phyloP scores from a whole-genome alignment of 1,140 invertebrate genomes.

The Teleogryllus occipitalis region DNA sequence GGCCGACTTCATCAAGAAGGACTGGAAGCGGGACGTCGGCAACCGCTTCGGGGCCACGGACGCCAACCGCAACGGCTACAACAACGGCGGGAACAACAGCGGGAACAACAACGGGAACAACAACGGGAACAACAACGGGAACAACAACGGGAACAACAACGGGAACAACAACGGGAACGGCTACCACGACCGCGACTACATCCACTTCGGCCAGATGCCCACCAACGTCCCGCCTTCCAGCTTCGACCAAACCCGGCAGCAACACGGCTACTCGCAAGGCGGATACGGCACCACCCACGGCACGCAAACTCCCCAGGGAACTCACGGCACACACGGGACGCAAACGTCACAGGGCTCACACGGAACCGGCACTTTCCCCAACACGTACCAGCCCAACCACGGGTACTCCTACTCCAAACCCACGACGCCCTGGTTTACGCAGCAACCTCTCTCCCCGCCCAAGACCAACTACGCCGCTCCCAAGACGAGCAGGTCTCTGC shows the following conservation, averaged over 20 bases:
- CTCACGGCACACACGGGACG: neutral
- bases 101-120: too few species aligned
- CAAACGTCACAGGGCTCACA: neutral
- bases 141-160: neutral
- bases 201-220: neutral
- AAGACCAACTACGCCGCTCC: neutral
- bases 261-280: neutral
- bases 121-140: neutral
- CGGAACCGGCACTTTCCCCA: neutral
- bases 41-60: neutral
- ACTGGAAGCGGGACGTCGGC: conserved; percentile 6
- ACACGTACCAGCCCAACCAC: neutral
- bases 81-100: too few species aligned
- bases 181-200: neutral
- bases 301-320: neutral
- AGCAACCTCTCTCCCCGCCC: neutral
- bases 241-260: neutral
- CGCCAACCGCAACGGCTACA: neutral
- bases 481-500: neutral
- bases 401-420: neutral
- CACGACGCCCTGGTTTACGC: neutral
- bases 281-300: neutral
- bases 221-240: neutral
- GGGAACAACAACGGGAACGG: neutral
- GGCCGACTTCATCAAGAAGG: conserved; percentile 18